These are phyloP conservation scores for Pungitius pungitius DNA, from an alignment of 2,113 vertebrate genomes.

Conservation along the genomic window DNA sequence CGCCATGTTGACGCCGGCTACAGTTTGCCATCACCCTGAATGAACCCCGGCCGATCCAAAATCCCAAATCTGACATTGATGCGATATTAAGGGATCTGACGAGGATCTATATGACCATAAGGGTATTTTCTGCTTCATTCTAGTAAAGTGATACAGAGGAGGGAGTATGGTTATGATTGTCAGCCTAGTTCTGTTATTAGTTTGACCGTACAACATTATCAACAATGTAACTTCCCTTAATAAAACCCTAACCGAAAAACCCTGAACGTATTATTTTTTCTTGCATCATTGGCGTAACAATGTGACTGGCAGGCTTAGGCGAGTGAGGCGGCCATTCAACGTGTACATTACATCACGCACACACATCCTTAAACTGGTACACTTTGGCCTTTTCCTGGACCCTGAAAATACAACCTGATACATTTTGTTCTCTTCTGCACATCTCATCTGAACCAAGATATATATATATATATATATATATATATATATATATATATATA, in stretches of 20 bases:
- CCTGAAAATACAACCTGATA: background rate
- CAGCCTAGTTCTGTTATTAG: background rate
- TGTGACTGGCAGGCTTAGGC: conserved; percentile 51
- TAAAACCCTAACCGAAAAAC: background rate
- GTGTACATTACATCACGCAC: conserved; percentile 25
- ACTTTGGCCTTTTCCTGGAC: background rate
- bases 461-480: background rate
- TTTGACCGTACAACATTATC: background rate
- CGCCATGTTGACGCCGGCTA: background rate
- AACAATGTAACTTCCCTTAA: background rate
- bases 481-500: conserved; percentile 17
- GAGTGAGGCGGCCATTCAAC: conserved; percentile 31
- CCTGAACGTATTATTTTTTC: conserved; percentile 5
- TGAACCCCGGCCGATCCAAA: background rate
- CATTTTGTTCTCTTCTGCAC: background rate
- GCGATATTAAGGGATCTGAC: background rate
- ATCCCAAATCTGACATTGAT: background rate
- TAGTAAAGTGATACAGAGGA: background rate
- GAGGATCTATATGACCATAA: background rate
- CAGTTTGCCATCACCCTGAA: background rate
- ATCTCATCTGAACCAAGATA: background rate
- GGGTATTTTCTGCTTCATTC: background rate
- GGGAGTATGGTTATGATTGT: background rate
- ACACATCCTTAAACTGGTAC: background rate
- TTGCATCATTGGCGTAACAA: background rate